phyloP scores from a whole-genome alignment of 2,797 vertebrate species.

The Channa striata region DNA sequence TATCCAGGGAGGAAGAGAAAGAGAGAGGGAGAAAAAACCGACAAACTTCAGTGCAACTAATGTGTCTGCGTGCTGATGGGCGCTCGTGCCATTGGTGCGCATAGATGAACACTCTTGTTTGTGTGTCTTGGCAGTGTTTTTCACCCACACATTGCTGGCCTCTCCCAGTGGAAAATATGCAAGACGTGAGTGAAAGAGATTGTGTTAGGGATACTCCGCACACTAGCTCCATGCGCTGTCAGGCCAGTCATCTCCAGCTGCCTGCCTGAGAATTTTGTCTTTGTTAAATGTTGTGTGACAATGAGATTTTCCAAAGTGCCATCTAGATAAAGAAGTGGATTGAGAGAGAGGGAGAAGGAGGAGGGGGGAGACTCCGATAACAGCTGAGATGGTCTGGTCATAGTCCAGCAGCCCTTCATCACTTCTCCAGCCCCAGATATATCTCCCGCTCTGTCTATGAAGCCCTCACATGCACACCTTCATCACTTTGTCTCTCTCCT shows the following conservation, averaged over 20 bases:
- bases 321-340: constrained; percentile 80
- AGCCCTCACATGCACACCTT: constrained; percentile 62
- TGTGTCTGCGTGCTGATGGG: constrained; percentile 53
- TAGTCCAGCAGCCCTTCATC: constrained; percentile 84
- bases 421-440: constrained; percentile 75
- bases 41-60: constrained; percentile 47
- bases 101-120: constrained; percentile 57
- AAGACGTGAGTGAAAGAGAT: constrained; percentile 41
- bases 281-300: constrained; percentile 85
- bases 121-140: constrained; percentile 55
- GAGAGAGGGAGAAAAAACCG: constrained; percentile 34
- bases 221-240: constrained; percentile 42
- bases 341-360: constrained; percentile 39
- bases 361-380: constrained; percentile 51
- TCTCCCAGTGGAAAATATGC: constrained; percentile 57
- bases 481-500: constrained; percentile 66
- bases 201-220: constrained; percentile 56
- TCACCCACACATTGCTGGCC: constrained; percentile 37
- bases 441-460: constrained; percentile 73
- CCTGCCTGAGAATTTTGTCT: constrained; percentile 72
- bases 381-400: constrained; percentile 83
- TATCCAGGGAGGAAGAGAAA: constrained; percentile 44
- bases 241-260: constrained; percentile 71
- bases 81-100: constrained; percentile 52
- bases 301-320: constrained; percentile 82